A percentile compares a stretch with the other conserved stretches of the same genome.
Conservation (phyloP, 2,113 vertebrate species). For the Lamprotornis superbus region DNA sequence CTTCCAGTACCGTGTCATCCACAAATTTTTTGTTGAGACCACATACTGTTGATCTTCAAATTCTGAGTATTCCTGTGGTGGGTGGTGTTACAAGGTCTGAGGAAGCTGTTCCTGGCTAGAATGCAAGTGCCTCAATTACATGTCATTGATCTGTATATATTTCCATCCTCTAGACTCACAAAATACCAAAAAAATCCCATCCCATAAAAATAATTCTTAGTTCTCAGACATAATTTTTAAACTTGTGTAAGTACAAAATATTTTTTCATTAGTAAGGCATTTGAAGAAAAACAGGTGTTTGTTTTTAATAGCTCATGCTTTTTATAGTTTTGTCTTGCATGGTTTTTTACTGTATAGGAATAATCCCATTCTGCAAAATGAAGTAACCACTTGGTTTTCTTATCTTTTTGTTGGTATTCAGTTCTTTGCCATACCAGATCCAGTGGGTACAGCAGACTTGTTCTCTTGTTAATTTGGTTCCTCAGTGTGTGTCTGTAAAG, state of each 20-base stretch:
- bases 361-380: not conserved
- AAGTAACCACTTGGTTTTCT: not conserved
- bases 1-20: not conserved
- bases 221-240: not conserved
- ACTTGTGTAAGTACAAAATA: not conserved
- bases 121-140: not conserved
- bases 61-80: not conserved
- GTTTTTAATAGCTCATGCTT: not conserved
- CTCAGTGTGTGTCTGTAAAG: constrained; percentile 82
- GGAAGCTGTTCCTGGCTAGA: not conserved
- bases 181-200: not conserved
- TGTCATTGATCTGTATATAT: not conserved
- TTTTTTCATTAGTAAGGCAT: not conserved
- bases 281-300: not conserved
- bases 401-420: constrained; percentile 23
- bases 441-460: constrained; percentile 83
- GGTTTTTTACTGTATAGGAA: fast-evolving
- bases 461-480: constrained; percentile 72
- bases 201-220: not conserved
- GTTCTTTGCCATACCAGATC: constrained; percentile 74
- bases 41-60: not conserved
- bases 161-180: not conserved
- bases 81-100: not conserved
- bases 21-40: not conserved
- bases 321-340: not conserved